These are phyloP conservation scores for Sarcophaga caerulescens DNA, from an alignment of 2,888 invertebrate genomes.

Conservation along the genomic window DNA sequence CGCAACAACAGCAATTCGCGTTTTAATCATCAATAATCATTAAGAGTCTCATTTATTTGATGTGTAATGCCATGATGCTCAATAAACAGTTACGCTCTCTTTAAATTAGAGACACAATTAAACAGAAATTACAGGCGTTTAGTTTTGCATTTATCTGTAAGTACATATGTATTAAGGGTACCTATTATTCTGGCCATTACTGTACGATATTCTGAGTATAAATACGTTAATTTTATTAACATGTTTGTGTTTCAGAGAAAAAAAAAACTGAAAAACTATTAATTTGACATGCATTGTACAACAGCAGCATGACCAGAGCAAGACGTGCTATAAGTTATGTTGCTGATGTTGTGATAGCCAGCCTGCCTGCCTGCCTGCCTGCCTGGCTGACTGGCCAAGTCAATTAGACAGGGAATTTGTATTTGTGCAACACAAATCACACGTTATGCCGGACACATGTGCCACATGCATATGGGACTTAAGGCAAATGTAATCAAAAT, in stretches of 20 bases:
- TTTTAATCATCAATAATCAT: too few relatives aligned
- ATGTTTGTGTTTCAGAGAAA: conserved; percentile 38
- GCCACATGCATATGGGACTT: neutral
- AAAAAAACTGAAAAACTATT: conserved; percentile 6
- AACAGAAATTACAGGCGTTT: neutral
- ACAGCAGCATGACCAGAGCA: conserved; percentile 46
- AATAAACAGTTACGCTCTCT: conserved; percentile 23
- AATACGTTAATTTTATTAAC: conserved; percentile 50
- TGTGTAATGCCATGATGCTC: neutral
- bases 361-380: neutral
- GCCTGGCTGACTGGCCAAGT: neutral
- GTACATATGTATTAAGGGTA: too few relatives aligned
- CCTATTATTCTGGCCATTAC: neutral
- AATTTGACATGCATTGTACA: conserved; percentile 57
- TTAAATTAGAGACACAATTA: conserved; percentile 7
- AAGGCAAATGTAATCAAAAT: neutral
- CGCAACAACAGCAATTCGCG: too few relatives aligned
- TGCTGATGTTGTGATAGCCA: neutral
- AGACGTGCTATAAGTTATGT: conserved; percentile 49
- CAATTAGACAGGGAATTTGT: neutral
- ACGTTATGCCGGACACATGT: neutral
- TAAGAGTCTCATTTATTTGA: too few relatives aligned
- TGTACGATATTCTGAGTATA: conserved; percentile 5
- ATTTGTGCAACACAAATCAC: neutral
- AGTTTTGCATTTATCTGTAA: too few relatives aligned